Base-by-base conservation (phyloP, 1,140 invertebrate species). In the Zaprionus capensis region DNA sequence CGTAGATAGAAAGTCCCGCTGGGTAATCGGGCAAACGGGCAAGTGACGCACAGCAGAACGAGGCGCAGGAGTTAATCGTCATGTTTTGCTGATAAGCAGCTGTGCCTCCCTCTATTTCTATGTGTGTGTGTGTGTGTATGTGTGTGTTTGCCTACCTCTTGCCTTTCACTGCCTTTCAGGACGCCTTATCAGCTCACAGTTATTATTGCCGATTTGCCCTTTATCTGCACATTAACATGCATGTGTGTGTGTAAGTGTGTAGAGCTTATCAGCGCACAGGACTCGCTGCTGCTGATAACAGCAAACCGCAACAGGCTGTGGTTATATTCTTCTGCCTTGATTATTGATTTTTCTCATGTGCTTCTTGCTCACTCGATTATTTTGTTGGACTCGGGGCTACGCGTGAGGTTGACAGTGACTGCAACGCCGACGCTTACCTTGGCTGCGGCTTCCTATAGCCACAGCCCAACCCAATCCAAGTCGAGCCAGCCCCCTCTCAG, bases 401-500 rank as follows among this genome's bases (percentile, higher is more conserved):
- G 31, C 63, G 51, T 58, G 38, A 75, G 67, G 58, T 70, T 51
- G 6, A 34, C 24, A 12, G 1, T 9, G 46, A 31, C 28, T 46
- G 1, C 17, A 22, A 67, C 71, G 66, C 66, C 58, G 36, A 56
- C 67, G 49, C 59, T 74, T 68, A 74, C 76, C 71, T 78, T 78
- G 76, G 31, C 68, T 56, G 68, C 73, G 68, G 61, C 69, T 71
- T 75, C 72, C 72, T 64, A 71, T 75, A 20, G 67, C 72, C n/a
- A 12, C 31, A 41, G 20, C 2, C 41, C 38, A 41, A 41, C 15
- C 15, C 15, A 41, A 41, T 6, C 49, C 62, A 59, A 22, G 26
- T 9, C 5, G 14, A 59, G 17, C 6, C 17, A 55, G 31, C 36
- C 65, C 69, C 76, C 22, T 17, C 22, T 56, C 14, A 76, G 66